Conservation (phyloP, 2,797 vertebrate species). For the Acanthurus tractus region DNA sequence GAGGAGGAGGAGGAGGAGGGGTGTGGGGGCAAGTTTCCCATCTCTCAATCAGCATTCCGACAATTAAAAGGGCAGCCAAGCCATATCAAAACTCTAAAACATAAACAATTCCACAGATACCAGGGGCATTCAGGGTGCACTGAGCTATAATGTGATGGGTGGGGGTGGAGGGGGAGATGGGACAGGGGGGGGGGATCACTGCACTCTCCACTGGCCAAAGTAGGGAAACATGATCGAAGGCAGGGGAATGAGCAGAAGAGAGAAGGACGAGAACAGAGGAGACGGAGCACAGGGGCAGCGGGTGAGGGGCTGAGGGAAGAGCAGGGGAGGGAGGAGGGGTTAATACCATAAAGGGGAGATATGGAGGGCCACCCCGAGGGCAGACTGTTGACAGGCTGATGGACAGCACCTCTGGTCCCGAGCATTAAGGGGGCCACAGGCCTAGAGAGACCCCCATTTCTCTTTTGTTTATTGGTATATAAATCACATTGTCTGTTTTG, state of each 20-base stretch:
- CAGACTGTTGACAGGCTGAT: constrained; percentile 77
- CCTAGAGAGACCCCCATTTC: constrained; percentile 56
- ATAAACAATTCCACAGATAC: constrained; percentile 80
- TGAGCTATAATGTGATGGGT: constrained; percentile 30
- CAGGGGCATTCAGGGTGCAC: constrained; percentile 44
- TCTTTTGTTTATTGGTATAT: constrained; percentile 62
- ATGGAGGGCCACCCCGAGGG: constrained; percentile 58
- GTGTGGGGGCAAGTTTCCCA: constrained; percentile 36
- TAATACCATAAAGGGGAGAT: constrained; percentile 73
- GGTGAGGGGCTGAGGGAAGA: constrained; percentile 41
- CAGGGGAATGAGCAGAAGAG: constrained; percentile 61
- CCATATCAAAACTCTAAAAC: constrained; percentile 71
- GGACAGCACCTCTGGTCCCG: constrained; percentile 74
- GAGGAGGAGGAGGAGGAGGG: neutral
- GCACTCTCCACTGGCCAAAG: constrained; percentile 51
- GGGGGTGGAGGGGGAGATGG: constrained; percentile 14
- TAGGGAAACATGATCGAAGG: constrained; percentile 73
- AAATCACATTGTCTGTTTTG: constrained; percentile 54
- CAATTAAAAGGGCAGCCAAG: constrained; percentile 73
- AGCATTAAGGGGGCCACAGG: constrained; percentile 57
- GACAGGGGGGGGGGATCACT: constrained; percentile 11
- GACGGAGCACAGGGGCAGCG: constrained; percentile 44
- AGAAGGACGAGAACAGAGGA: constrained; percentile 63
- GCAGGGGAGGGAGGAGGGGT: constrained; percentile 30
- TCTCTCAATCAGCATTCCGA: constrained; percentile 70